Evolutionary conservation across 2,113 vertebrate genomes (phyloP).

Genomic region (Uria lomvia): DNA sequence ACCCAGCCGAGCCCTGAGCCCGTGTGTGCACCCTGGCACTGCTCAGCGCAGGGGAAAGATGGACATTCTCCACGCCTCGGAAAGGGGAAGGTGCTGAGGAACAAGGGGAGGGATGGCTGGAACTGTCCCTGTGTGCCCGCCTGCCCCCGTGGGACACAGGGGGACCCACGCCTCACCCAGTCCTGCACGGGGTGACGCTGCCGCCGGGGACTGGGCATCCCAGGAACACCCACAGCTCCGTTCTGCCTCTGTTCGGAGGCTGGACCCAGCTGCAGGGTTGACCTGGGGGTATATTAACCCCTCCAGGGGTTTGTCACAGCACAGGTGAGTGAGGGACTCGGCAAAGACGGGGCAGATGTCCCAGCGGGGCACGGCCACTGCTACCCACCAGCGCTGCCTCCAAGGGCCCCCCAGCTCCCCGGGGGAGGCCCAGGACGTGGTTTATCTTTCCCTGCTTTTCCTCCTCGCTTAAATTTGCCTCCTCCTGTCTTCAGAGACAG

Average conservation of each 20-base stretch:
- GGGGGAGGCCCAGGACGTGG: not conserved
- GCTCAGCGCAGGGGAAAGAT: accelerated
- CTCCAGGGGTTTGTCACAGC: not conserved
- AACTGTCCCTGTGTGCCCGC: not conserved
- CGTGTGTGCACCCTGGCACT: accelerated
- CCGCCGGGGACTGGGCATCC: not conserved
- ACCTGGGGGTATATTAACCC: not conserved
- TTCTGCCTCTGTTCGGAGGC: not conserved
- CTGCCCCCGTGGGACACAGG: accelerated
- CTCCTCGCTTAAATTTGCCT: not conserved
- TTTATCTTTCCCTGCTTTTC: not conserved
- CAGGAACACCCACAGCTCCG: not conserved
- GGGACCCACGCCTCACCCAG: not conserved
- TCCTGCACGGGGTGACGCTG: not conserved
- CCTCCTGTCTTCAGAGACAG: not conserved
- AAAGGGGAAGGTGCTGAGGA: not conserved
- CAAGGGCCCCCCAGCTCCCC: not conserved
- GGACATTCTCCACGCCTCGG: not conserved
- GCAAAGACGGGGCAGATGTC: not conserved
- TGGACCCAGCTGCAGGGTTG: not conserved
- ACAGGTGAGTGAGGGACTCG: not conserved
- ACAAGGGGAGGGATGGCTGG: not conserved
- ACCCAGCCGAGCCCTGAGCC: not conserved
- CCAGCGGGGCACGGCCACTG: not conserved
- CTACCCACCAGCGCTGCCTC: not conserved